Evolutionary conservation across 2,113 vertebrate species (phyloP), one percentile per base, ranked within the genome.

Genomic region (Pelmatolapia mariae): DNA sequence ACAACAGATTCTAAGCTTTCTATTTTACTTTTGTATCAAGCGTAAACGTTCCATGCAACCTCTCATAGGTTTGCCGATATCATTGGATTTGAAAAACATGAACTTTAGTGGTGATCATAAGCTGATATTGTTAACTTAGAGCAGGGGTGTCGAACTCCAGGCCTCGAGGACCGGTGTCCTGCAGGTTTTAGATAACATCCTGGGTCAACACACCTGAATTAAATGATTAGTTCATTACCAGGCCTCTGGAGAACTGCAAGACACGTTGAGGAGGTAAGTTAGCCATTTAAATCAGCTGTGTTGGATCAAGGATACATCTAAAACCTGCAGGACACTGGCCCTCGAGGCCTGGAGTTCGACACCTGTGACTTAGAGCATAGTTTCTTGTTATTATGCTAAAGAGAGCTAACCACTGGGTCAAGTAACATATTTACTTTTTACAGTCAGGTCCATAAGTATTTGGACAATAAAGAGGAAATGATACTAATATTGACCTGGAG

Each of bases 241-340:
- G 26, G 10, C 57, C 18, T 59, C 57, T 59, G 57, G 26, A 59
- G 3, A 59, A 59, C 26, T 18, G 26, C 15, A 59, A 31, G 26
- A 5, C 56, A 59, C 0, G 1, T 1, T 31, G 56, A 2, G 0
- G 24, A 16, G 24, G 4, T 59, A 2, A 59, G 29, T 31, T 59
- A 31, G 26, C 56, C 26, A 59, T 59, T 59, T 2, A 59, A 15
- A 16, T 59, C 56, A 31, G 56, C 26, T 59, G 56, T 59, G 1
- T 59, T 31, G 56, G 26, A 59, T 59, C 26, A n/a, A n/a, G n/a
- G n/a, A n/a, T n/a, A n/a, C n/a, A n/a, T n/a, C n/a, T n/a, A n/a
- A n/a, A n/a, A n/a, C n/a, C n/a, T n/a, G n/a, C 56, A 59, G 0
- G 56, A 29, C 8, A 0, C 13, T 3, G 0, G 56, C 56, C 56